Conservation (phyloP, 2,113 vertebrate species). For the Rhipidura dahli region DNA sequence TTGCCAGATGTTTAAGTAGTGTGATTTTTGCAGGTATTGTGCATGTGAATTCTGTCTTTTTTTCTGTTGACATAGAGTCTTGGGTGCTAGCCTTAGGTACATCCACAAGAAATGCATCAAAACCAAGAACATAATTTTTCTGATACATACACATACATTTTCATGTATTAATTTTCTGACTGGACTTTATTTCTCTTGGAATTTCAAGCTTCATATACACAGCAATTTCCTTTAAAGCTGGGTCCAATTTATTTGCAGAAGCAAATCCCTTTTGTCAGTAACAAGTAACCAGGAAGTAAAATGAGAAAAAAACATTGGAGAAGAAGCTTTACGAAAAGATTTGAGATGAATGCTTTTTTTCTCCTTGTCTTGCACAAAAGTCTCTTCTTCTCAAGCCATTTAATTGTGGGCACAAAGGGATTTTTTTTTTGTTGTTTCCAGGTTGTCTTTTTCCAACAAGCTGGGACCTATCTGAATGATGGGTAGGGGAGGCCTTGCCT, state of each 20-base stretch:
- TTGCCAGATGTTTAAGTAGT: neutral
- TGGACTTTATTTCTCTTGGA: neutral
- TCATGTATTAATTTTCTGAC: neutral
- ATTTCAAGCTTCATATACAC: neutral
- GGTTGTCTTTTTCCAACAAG: neutral
- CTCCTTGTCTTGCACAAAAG: neutral
- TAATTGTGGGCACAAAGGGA: neutral
- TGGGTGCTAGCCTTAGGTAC: neutral
- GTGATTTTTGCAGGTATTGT: neutral
- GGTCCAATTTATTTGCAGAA: neutral
- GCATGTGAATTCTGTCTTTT: neutral
- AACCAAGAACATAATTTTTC: neutral
- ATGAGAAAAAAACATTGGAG: neutral
- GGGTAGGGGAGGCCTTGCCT: neutral
- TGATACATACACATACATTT: neutral
- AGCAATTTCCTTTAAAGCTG: neutral
- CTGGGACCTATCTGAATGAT: neutral
- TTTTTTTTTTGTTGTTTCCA: neutral
- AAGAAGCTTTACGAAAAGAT: neutral
- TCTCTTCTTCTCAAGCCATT: neutral
- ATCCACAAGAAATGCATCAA: neutral
- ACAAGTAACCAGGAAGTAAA: neutral
- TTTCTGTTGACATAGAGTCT: neutral
- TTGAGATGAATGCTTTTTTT: neutral
- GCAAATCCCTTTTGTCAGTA: neutral